Evolutionary conservation across 2,113 vertebrate species (phyloP), one percentile per base, ranked within the genome.

Genomic region (Terrapene triunguis): DNA sequence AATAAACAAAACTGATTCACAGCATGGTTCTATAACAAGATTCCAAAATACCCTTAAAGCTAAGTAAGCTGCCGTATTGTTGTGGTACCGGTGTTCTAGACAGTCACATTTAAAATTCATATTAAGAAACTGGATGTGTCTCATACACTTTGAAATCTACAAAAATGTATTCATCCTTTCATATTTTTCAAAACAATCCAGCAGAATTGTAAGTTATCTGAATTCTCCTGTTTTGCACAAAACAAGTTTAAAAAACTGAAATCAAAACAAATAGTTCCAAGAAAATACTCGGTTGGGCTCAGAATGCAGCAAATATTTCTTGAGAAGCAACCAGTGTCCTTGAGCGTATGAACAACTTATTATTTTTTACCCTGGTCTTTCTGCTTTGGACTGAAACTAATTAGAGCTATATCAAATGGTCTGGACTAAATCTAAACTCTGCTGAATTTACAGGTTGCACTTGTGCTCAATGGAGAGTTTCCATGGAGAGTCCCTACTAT

Each of bases 381-480:
- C 72, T 88, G 48, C 72, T 72, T 19, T n/a, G 90, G 38, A 88
- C n/a, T 92, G 38, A 95, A 90, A 88, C 78, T 97, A 96, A 95
- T 97, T 96, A 97, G 92, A 93, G 53, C 7, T 16, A 12, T 91
- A 95, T 87, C 53, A 94, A 97, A 65, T 96, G 82, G 79, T 87
- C 88, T 93, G 78, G 80, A 50, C 44, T 62, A 59, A 89, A 92
- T 84, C 8, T 57, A 93, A 96, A 92, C 38, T 76, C 25, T 29
- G 38, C 90, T 57, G 78, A 93, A 93, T 96, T 95, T 96, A 53
- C 42, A 91, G 76, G 69, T 81, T 38, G 6, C 55, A n/a, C 82
- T 95, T 88, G 89, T 95, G 6, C 74, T 95, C 42, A 82, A 72
- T 48, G 10, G 53, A 89, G 87, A 35, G 48, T 87, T 95, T 97